Conservation (phyloP, 2,113 vertebrate genomes). For the Ceuthmochares aereus region DNA sequence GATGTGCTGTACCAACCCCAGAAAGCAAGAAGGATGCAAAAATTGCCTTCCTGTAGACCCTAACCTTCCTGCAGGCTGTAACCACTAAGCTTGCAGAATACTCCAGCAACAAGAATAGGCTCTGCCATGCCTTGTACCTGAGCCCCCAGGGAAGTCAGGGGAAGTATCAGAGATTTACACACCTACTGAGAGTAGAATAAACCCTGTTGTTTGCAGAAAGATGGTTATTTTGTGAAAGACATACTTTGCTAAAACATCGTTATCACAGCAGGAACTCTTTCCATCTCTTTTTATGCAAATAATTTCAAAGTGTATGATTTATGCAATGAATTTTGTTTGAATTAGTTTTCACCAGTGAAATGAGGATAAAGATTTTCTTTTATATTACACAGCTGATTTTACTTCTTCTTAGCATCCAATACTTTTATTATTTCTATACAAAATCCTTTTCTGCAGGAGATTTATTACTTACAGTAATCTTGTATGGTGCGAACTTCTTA, state of each 20-base stretch:
- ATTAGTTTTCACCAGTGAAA: conserved; percentile 64
- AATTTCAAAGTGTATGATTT: conserved; percentile 57
- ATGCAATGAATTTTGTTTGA: conserved; percentile 64
- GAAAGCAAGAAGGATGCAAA: background rate
- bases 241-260: conserved; percentile 1
- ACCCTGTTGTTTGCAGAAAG: background rate
- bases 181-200: background rate
- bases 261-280: conserved; percentile 1
- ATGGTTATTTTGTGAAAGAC: background rate
- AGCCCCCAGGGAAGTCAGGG: background rate
- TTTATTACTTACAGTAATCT: conserved; percentile 61
- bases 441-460: conserved; percentile 61
- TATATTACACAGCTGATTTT: conserved; percentile 68
- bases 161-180: background rate
- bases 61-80: background rate
- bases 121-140: background rate
- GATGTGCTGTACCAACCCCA: background rate
- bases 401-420: conserved; percentile 63
- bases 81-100: accelerated
- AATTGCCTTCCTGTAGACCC: background rate
- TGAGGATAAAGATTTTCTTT: conserved; percentile 53
- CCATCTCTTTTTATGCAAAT: conserved; percentile 69
- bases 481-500: conserved; percentile 47
- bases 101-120: background rate
- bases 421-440: conserved; percentile 57